Base-by-base conservation (phyloP, 2,797 vertebrate genomes). In the Gallirallus australis region DNA sequence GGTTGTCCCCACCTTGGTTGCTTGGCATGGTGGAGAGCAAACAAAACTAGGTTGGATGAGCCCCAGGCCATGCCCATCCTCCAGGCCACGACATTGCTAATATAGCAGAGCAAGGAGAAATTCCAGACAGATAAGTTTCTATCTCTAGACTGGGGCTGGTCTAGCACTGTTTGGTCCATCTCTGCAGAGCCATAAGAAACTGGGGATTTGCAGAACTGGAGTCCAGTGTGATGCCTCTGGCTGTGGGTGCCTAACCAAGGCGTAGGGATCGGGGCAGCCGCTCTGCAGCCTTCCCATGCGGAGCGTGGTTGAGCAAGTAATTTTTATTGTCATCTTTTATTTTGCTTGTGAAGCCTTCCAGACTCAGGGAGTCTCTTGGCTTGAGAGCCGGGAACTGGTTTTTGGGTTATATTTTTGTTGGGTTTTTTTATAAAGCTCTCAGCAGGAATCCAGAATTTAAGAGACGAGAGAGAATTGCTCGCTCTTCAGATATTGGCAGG, bases 381-480 rank as follows among this genome's bases (percentile, higher is more conserved):
- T 90, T 3, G 0, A 86, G 82, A 78, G 48, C 60, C 2, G 1
- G 31, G 50, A 87, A 56, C 40, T 81, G 79, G 2, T 18, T 85
- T 87, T 71, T 4, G 64, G 25, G 10, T 71, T 76, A 23, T 66
- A 56, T 66, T 75, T 84, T 37, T 3, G 4, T 52, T 27, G 24
- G 9, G 9, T 27, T 35, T 71, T 82, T 89, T 92, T 59, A 61
- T 50, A 50, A 86, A 94, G 37, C 81, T 56, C 78, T 91, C 94
- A 80, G 89, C 87, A 61, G 76, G 79, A 88, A 86, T 68, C 48
- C 82, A 81, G 63, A 75, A 83, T 94, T 96, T 72, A 95, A 86
- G 93, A 96, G 82, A 81, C 11, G 2, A 76, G 82, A 85, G 85
- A 78, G 91, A 93, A 83, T 83, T 90, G 69, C 85, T 94, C 90